Conservation (phyloP, 2,113 vertebrate genomes). For the Heptranchias perlo region DNA sequence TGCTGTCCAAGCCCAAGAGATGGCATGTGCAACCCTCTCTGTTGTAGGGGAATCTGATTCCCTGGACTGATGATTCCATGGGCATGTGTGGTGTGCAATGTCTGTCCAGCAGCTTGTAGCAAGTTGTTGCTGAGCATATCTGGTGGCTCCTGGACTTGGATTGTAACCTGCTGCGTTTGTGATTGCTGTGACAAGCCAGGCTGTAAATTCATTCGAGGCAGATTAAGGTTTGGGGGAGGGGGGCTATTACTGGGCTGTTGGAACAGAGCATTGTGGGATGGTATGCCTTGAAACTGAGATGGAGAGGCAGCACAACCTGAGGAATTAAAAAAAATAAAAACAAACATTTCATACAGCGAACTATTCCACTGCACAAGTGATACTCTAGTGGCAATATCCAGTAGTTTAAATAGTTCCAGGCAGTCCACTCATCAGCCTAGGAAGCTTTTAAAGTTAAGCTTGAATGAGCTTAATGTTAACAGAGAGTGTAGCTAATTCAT, state of each 20-base stretch:
- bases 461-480: not conserved
- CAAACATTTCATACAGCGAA: not conserved
- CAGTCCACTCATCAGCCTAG: not conserved
- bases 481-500: not conserved
- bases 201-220: constrained; percentile 58
- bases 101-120: constrained; percentile 46
- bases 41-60: constrained; percentile 64
- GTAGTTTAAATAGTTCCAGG: not conserved
- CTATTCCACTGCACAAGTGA: not conserved
- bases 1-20: constrained; percentile 65
- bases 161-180: constrained; percentile 82
- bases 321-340: constrained; percentile 3
- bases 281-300: constrained; percentile 76
- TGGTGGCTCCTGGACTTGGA: constrained; percentile 84
- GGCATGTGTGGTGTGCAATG: constrained; percentile 41
- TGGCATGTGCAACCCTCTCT: constrained; percentile 75
- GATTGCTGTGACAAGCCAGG: constrained; percentile 65
- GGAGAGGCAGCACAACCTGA: constrained; percentile 59
- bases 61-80: constrained; percentile 57
- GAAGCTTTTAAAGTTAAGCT: not conserved
- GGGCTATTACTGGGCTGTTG: constrained; percentile 79
- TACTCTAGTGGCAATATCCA: not conserved
- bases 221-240: constrained; percentile 68
- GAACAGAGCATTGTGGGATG: constrained; percentile 67
- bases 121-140: constrained; percentile 63